Evolutionary conservation across 2,888 invertebrate genomes (phyloP).

Genomic region (Pseudococcus jackbeardsleyi): DNA sequence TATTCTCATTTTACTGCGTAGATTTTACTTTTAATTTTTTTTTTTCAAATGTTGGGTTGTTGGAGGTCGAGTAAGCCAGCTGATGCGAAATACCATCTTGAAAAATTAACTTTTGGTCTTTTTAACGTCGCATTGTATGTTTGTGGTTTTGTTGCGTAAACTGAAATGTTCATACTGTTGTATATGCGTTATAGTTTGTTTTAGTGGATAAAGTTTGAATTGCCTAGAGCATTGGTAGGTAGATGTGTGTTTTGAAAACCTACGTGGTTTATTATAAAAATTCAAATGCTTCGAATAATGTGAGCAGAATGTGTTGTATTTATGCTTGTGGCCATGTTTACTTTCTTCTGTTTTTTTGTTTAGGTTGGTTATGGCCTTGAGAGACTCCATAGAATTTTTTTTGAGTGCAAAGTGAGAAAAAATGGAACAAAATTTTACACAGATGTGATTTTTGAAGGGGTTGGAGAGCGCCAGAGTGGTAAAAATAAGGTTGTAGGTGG

Average conservation of each 20-base stretch:
- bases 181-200: background rate
- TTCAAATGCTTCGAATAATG: background rate
- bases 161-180: conserved; percentile 5
- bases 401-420: no score
- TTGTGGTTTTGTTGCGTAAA: conserved; percentile 38
- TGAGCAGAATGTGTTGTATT: background rate
- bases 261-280: conserved; percentile 29
- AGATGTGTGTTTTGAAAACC: background rate
- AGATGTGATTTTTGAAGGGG: no score
- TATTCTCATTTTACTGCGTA: background rate
- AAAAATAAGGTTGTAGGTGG: no score
- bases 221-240: background rate
- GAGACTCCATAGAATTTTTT: background rate
- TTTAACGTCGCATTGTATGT: background rate
- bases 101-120: conserved; percentile 31
- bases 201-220: conserved; percentile 47
- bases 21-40: background rate
- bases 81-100: conserved; percentile 7
- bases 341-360: background rate
- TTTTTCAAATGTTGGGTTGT: background rate
- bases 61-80: background rate
- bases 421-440: no score
- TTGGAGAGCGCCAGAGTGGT: no score
- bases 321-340: background rate
- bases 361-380: background rate